Conservation (phyloP, 2,797 vertebrate genomes). For the Chelon auratus region DNA sequence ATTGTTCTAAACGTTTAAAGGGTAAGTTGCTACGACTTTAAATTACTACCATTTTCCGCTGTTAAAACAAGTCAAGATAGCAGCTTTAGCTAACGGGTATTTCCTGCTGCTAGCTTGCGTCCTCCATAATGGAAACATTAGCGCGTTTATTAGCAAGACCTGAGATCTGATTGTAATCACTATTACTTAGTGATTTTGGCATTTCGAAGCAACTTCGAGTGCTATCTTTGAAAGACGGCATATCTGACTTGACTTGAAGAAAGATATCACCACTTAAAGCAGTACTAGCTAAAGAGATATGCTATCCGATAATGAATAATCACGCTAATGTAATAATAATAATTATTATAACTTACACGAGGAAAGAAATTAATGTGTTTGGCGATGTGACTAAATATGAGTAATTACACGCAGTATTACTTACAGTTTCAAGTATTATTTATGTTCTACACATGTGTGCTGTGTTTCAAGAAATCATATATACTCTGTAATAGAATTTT, state of each 20-base stretch:
- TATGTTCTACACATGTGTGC: background rate
- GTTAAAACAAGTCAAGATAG: background rate
- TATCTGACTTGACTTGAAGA: background rate
- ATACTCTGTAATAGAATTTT: background rate
- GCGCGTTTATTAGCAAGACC: conserved; percentile 12
- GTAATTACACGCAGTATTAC: background rate
- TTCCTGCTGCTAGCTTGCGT: conserved; percentile 36
- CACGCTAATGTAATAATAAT: background rate
- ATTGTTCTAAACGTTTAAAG: background rate
- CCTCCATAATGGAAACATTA: conserved; percentile 40
- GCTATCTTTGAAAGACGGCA: background rate
- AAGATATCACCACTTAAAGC: background rate
- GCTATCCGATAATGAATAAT: background rate
- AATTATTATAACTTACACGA: background rate
- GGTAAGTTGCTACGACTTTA: conserved; percentile 32
- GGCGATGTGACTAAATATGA: background rate
- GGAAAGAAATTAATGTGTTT: background rate
- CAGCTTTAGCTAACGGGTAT: conserved; percentile 43
- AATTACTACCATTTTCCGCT: background rate
- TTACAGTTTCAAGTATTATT: background rate
- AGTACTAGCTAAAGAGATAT: too few relatives aligned
- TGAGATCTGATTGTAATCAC: conserved; percentile 4
- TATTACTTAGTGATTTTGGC: background rate
- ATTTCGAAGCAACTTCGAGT: background rate
- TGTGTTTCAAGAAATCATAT: background rate